Percentiles rank a stretch among this genome's conserved stretches.
Conservation (phyloP, 2,113 vertebrate species). For the Plecturocebus donacophilus region DNA sequence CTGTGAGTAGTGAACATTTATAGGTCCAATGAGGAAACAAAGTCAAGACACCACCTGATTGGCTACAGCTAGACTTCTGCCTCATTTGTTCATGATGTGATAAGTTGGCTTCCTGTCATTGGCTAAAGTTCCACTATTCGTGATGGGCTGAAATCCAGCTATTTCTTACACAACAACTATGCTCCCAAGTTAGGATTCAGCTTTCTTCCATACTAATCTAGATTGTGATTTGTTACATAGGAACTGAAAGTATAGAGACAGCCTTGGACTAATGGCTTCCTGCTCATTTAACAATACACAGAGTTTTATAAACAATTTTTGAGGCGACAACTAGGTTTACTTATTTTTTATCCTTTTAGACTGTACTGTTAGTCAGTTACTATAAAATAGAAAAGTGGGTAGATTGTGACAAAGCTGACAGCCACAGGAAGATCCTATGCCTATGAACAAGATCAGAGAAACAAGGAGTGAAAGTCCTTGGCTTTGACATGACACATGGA, state of each 20-base stretch:
- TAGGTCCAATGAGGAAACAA: not conserved
- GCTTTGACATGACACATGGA: not conserved
- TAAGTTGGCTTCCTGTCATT: not conserved
- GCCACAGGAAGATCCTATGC: not conserved
- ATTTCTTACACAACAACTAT: not conserved
- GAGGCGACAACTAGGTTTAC: not conserved
- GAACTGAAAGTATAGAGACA: not conserved
- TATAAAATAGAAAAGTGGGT: not conserved
- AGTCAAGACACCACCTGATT: not conserved
- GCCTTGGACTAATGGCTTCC: not conserved
- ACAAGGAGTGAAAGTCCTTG: not conserved
- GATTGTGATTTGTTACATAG: not conserved
- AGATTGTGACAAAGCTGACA: not conserved
- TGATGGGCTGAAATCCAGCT: not conserved
- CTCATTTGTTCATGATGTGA: not conserved
- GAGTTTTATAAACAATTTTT: not conserved
- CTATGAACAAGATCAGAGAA: not conserved
- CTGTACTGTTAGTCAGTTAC: not conserved
- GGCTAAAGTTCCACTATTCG: not conserved
- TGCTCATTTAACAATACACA: not conserved
- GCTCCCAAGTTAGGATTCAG: not conserved
- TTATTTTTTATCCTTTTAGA: not conserved
- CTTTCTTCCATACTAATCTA: not conserved
- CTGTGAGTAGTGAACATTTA: not conserved
- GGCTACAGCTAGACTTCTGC: not conserved